These are phyloP conservation scores for Tetrapedia diversipes DNA, from an alignment of 2,888 invertebrate genomes.

Conservation along the genomic window DNA sequence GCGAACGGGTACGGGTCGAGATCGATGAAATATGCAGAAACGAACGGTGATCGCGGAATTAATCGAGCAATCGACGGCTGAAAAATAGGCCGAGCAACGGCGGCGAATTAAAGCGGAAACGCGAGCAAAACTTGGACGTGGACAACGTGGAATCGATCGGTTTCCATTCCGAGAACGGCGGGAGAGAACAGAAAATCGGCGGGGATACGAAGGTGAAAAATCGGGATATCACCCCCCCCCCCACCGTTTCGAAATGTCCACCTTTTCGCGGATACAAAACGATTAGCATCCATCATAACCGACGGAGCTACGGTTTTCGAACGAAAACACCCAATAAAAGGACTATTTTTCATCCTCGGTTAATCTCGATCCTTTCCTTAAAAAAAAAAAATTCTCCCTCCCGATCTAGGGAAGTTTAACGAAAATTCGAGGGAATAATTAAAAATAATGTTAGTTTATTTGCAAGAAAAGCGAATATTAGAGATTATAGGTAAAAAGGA, in stretches of 20 bases:
- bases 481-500: too few relatives aligned
- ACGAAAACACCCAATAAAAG: neutral
- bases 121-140: constrained; percentile 15
- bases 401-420: too few relatives aligned
- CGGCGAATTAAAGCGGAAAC: constrained; percentile 31
- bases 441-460: too few relatives aligned
- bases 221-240: constrained; percentile 13
- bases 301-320: neutral
- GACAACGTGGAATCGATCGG: constrained; percentile 26
- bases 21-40: constrained; percentile 25
- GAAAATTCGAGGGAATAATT: too few relatives aligned
- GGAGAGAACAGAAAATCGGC: neutral
- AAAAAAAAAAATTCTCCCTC: too few relatives aligned
- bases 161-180: neutral
- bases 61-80: constrained; percentile 6
- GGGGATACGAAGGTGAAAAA: constrained; percentile 37
- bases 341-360: neutral
- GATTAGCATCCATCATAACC: constrained; percentile 21
- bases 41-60: neutral
- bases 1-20: neutral
- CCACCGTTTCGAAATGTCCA: constrained; percentile 1
- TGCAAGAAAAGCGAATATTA: too few relatives aligned
- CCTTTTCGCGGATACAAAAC: constrained; percentile 31
- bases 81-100: constrained; percentile 20
- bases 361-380: neutral